phyloP scores from a whole-genome alignment of 2,888 invertebrate species.

The Charanyca ferruginea region DNA sequence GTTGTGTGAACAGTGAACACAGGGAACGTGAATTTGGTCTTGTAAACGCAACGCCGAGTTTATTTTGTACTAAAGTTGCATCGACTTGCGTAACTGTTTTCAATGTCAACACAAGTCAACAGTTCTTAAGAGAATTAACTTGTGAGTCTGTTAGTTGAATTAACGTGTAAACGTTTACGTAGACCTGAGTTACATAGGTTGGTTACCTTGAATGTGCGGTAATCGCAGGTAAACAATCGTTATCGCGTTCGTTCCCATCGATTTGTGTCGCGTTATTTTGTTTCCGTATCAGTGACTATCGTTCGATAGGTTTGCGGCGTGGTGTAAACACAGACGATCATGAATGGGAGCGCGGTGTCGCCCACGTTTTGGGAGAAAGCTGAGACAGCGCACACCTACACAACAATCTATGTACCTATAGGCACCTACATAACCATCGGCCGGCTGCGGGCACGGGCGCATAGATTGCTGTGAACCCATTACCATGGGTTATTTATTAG shows the following conservation, averaged over 20 bases:
- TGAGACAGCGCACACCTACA: conserved; percentile 68
- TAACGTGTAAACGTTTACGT: conserved; percentile 62
- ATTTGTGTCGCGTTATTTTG: conserved; percentile 77
- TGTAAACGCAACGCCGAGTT: conserved; percentile 54
- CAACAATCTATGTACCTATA: conserved; percentile 42
- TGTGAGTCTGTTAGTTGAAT: conserved; percentile 54
- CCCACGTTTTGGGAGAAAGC: conserved; percentile 88
- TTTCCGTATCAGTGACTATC: conserved; percentile 71
- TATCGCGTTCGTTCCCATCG: conserved; percentile 82
- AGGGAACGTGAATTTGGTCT: conserved; percentile 66
- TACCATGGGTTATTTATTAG: conserved; percentile 52
- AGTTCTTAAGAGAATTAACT: conserved; percentile 64
- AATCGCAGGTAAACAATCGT: conserved; percentile 87
- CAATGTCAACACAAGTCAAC: conserved; percentile 83
- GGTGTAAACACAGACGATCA: conserved; percentile 78
- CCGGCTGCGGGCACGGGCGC: conserved; percentile 35
- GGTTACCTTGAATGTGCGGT: conserved; percentile 83
- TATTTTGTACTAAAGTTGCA: conserved; percentile 71
- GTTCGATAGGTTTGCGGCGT: conserved; percentile 57
- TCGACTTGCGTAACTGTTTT: conserved; percentile 87
- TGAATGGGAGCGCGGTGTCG: conserved; percentile 81
- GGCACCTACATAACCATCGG: conserved; percentile 48
- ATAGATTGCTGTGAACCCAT: conserved; percentile 54
- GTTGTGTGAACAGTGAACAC: conserved; percentile 75
- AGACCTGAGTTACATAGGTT: conserved; percentile 66